Percentiles rank a stretch among this genome's conserved stretches.
Conservation (phyloP, 1,140 invertebrate species). For the Colletes gigas region DNA sequence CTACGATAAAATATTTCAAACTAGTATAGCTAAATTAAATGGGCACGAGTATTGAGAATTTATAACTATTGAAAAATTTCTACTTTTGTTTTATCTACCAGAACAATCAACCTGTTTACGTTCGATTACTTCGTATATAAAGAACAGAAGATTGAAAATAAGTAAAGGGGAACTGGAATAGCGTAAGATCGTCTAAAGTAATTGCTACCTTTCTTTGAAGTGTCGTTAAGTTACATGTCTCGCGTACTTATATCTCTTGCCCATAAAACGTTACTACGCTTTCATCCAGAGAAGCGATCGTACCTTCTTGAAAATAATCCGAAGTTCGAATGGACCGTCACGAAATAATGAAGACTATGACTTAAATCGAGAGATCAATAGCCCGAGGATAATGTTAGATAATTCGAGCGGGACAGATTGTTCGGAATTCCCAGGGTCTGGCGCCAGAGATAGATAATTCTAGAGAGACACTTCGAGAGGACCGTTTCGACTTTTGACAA, state of each 20-base stretch:
- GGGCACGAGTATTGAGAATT: too few species aligned
- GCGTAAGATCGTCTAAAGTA: not conserved
- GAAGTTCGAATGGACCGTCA: constrained; percentile 33
- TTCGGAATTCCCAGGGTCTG: constrained; percentile 42
- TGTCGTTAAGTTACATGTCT: not conserved
- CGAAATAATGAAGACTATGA: constrained; percentile 34
- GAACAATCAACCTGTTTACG: too few species aligned
- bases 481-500: constrained; percentile 71
- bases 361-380: constrained; percentile 53
- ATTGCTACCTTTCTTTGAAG: not conserved
- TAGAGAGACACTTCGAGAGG: constrained; percentile 60
- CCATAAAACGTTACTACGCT: not conserved
- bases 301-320: constrained; percentile 10
- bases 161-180: too few species aligned
- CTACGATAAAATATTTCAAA: too few species aligned
- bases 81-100: too few species aligned
- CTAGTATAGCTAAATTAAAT: too few species aligned
- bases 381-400: constrained; percentile 56
- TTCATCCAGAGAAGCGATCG: not conserved
- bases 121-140: too few species aligned
- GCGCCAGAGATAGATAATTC: constrained; percentile 51
- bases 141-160: too few species aligned
- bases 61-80: too few species aligned
- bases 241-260: not conserved
- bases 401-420: constrained; percentile 63